Conservation (phyloP, 2,797 vertebrate species). For the Sylvilagus floridanus region DNA sequence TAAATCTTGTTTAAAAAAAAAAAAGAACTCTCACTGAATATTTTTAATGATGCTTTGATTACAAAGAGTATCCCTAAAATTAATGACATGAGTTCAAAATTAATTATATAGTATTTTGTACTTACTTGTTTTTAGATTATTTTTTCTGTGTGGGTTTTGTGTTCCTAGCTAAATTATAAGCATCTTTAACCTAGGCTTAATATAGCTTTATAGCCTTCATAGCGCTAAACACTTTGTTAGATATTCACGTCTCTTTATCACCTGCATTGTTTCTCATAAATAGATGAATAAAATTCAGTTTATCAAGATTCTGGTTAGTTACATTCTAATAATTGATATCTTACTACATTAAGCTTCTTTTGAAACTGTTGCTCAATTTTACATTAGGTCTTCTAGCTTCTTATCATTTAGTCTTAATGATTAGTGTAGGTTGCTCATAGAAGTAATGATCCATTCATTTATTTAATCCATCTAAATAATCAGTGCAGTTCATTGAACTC, state of each 20-base stretch:
- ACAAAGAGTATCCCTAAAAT: constrained; percentile 37
- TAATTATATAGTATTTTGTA: neutral
- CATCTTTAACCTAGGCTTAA: constrained; percentile 27
- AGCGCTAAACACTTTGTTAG: neutral
- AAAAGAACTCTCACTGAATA: too few relatives aligned
- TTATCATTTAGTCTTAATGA: constrained; percentile 67
- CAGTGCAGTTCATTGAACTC: constrained; percentile 57
- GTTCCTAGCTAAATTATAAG: constrained; percentile 33
- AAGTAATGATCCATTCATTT: constrained; percentile 64
- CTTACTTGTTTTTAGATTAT: constrained; percentile 10
- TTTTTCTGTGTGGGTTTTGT: neutral
- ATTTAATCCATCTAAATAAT: constrained; percentile 65
- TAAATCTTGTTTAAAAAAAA: too few relatives aligned
- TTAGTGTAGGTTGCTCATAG: constrained; percentile 27
- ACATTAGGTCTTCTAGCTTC: constrained; percentile 50
- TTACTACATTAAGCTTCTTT: constrained; percentile 23
- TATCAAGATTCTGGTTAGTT: constrained; percentile 44
- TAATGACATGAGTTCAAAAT: constrained; percentile 16
- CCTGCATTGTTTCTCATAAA: constrained; percentile 34
- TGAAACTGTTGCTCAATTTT: constrained; percentile 59
- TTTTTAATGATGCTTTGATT: neutral
- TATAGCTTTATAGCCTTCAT: neutral
- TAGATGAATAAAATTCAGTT: neutral
- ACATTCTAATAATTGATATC: constrained; percentile 5
- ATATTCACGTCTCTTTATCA: constrained; percentile 1